Base-by-base conservation (phyloP, 1,140 invertebrate genomes). In the Drosophila yakuba region DNA sequence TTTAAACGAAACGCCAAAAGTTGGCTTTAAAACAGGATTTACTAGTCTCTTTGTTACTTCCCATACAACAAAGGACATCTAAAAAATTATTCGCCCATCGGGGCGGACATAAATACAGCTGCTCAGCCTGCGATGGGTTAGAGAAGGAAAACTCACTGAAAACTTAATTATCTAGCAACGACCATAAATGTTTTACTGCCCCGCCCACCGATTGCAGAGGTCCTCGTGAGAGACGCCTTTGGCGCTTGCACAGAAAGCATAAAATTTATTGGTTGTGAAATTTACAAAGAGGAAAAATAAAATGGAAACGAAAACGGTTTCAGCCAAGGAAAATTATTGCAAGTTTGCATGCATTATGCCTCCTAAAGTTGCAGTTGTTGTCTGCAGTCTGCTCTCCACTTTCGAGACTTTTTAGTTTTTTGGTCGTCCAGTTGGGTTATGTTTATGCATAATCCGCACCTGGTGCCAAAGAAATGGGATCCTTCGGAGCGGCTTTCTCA, bases 341-440 rank as follows among this genome's bases (percentile, higher is more conserved):
- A 86, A 83, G 66, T 86, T 86, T 88, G 84, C 83, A 89, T 86
- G 83, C 83, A 86, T 86, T 86, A 88, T 82, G 66, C 41, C 63
- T 60, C 32, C n/a, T n/a, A 10, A 45, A 48, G 48, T 52, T 61
- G 55, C 59, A 48, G 11, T 78, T 20, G 59, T 44, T 61, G 25
- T 50, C 39, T 23, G 45, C 25, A 14, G 36, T 62, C 35, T 35
- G 15, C 43, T 28, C 25, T 32, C 23, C n/a, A n/a, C 25, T 12
- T 14, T 10, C 25, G 58, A 59, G 58, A 36, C 64, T 72, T 38
- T 59, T 35, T 39, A 55, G 50, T 73, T 66, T 52, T 32, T 38
- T 43, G 54, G 74, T 59, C 28, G 50, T 50, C 47, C 72, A 76
- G 73, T 56, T 59, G 55, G 43, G 51, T 76, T 76, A 75, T 76